A percentile compares a stretch with the other conserved stretches of the same genome.
These are phyloP conservation scores for Myanophis thanlyinensis DNA, from an alignment of 2,113 vertebrate species.

Conservation along the genomic window DNA sequence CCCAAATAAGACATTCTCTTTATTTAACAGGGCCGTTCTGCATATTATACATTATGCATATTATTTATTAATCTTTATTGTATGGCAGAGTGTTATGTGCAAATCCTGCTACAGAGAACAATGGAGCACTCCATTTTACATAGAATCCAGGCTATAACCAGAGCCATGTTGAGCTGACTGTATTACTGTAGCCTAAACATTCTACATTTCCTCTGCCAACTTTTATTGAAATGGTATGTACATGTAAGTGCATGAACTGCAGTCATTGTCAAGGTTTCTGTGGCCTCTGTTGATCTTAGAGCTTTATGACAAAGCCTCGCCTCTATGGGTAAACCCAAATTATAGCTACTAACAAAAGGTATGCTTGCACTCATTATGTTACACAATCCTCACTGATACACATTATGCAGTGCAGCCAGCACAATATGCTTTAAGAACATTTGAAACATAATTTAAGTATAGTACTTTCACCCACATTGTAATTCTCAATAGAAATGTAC, in stretches of 20 bases:
- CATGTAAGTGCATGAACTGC: not conserved
- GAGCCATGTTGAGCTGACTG: not conserved
- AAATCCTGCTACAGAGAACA: not conserved
- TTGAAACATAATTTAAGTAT: constrained; percentile 57
- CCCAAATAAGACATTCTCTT: not conserved
- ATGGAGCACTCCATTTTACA: not conserved
- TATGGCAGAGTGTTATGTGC: not conserved
- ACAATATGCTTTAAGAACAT: constrained; percentile 39
- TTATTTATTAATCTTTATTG: not conserved
- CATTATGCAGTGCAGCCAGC: constrained; percentile 49
- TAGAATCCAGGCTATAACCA: constrained; percentile 4
- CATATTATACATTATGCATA: not conserved
- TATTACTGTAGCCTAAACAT: not conserved
- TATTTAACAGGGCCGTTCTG: not conserved
- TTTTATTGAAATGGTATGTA: not conserved
- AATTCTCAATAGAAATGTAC: constrained; percentile 70
- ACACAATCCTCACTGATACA: constrained; percentile 55
- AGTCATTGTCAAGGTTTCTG: not conserved
- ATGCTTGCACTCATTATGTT: constrained; percentile 55
- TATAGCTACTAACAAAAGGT: constrained; percentile 49
- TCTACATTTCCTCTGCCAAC: not conserved
- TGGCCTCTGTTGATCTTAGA: constrained; percentile 44
- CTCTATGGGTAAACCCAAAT: constrained; percentile 52
- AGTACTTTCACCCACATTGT: constrained; percentile 65
- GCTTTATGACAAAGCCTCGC: constrained; percentile 51